A percentile compares a stretch with the other conserved stretches of the same genome.
These are phyloP conservation scores for Fregetta grallaria DNA, from an alignment of 2,113 vertebrate genomes.

Conservation along the genomic window DNA sequence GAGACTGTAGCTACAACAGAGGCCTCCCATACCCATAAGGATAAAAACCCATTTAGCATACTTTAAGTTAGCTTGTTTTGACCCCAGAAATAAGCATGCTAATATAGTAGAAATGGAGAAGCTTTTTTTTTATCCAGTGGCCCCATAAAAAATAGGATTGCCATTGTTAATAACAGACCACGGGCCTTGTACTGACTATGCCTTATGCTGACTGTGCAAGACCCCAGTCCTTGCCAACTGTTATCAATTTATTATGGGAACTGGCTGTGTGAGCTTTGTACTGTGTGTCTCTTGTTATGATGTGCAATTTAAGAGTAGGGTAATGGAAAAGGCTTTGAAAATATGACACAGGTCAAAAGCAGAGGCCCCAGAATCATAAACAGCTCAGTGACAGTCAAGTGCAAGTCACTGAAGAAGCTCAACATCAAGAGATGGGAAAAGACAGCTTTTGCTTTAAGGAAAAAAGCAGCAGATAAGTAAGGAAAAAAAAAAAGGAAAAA, in stretches of 20 bases:
- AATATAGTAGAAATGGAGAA: background rate
- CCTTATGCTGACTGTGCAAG: background rate
- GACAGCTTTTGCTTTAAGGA: background rate
- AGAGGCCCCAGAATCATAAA: background rate
- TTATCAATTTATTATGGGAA: background rate
- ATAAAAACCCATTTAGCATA: background rate
- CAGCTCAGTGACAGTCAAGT: background rate
- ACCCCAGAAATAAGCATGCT: background rate
- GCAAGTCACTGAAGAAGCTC: background rate
- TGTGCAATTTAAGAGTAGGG: background rate
- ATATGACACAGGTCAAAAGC: background rate
- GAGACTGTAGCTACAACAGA: background rate
- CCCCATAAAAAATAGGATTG: background rate
- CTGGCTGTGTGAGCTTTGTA: background rate
- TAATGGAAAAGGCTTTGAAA: background rate
- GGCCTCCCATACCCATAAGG: background rate
- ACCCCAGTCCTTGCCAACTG: background rate
- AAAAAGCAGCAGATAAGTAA: background rate
- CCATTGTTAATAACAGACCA: background rate
- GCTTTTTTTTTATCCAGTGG: background rate
- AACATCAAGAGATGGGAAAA: background rate
- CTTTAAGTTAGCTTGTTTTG: background rate
- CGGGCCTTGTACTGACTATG: background rate
- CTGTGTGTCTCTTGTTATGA: accelerated
- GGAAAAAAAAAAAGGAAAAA: accelerated